These are phyloP conservation scores for Schrankia costaestrigalis DNA, from an alignment of 2,888 invertebrate species.

Conservation along the genomic window DNA sequence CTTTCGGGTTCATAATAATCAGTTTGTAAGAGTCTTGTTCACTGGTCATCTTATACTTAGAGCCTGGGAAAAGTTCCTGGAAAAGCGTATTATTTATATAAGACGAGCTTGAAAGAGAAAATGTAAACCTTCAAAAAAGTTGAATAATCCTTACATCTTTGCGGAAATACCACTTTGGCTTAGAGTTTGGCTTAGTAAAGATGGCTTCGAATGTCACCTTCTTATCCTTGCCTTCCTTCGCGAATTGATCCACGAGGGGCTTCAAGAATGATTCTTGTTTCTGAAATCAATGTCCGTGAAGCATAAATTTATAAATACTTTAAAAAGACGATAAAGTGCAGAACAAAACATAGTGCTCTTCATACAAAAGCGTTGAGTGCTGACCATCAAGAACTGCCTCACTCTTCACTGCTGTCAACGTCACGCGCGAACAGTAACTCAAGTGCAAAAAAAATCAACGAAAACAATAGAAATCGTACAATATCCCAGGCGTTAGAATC, in stretches of 20 bases:
- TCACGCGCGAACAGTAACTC: constrained; percentile 44
- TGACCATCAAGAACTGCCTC: constrained; percentile 53
- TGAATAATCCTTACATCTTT: constrained; percentile 89
- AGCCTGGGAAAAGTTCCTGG: constrained; percentile 96
- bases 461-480: constrained; percentile 54
- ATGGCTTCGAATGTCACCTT: constrained; percentile 95
- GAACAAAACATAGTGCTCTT: constrained; percentile 70
- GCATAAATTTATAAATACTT: constrained; percentile 21
- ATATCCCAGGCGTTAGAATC: constrained; percentile 72
- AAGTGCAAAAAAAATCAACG: constrained; percentile 60
- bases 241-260: constrained; percentile 95
- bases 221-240: constrained; percentile 97
- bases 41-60: constrained; percentile 97
- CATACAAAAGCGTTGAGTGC: constrained; percentile 72
- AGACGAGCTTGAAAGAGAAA: too few species aligned
- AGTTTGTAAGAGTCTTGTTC: constrained; percentile 95
- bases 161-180: constrained; percentile 94
- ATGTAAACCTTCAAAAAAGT: too few species aligned
- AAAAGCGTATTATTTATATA: constrained; percentile 4
- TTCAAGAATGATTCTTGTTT: constrained; percentile 97
- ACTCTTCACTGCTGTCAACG: constrained; percentile 52
- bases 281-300: constrained; percentile 69
- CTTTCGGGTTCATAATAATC: constrained; percentile 93
- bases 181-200: constrained; percentile 97
- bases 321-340: constrained; percentile 41